Percentiles rank a stretch among this genome's conserved stretches.
Conservation (phyloP, 37 sponge, comb jelly and placozoan species). For the Chondrosia reniformis region DNA sequence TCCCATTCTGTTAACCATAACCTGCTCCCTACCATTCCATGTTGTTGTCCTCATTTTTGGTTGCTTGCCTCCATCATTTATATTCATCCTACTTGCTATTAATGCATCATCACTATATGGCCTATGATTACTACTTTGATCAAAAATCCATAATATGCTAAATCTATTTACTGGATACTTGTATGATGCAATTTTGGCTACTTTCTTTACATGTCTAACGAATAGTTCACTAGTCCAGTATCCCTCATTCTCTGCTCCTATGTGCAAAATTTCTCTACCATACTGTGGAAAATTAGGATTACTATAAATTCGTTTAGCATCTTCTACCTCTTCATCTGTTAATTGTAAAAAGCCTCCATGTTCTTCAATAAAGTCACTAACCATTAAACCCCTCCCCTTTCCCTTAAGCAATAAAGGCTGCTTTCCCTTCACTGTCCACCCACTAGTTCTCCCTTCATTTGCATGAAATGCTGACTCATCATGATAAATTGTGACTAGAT, state of each 20-base stretch:
- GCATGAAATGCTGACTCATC: slow-evolving; percentile 30
- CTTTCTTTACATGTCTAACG: slow-evolving; percentile 6
- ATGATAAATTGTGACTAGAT: slow-evolving; percentile 35
- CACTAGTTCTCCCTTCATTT: slow-evolving; percentile 19
- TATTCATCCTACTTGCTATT: slow-evolving; percentile 20
- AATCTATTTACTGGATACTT: slow-evolving; percentile 16
- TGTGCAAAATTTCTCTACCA: neutral
- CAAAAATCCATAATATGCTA: slow-evolving; percentile 18
- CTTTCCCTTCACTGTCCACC: slow-evolving; percentile 23
- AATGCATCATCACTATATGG: slow-evolving; percentile 26
- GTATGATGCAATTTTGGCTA: slow-evolving; percentile 8
- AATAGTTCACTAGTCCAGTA: slow-evolving; percentile 20
- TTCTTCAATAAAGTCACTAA: slow-evolving; percentile 41
- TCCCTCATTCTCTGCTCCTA: slow-evolving; percentile 23
- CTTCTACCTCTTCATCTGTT: slow-evolving; percentile 2
- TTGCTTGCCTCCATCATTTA: slow-evolving; percentile 22
- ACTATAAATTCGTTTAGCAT: neutral
- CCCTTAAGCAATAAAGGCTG: slow-evolving; percentile 24
- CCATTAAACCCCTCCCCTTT: slow-evolving; percentile 19
- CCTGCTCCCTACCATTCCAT: neutral
- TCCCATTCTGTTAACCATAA: neutral
- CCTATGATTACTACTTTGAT: slow-evolving; percentile 21
- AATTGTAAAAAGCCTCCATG: slow-evolving; percentile 17
- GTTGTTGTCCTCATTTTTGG: neutral
- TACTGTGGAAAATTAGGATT: neutral